A percentile compares a stretch with the other conserved stretches of the same genome.
Conservation (phyloP, 1,140 invertebrate species). For the Apocrypta bakeri region DNA sequence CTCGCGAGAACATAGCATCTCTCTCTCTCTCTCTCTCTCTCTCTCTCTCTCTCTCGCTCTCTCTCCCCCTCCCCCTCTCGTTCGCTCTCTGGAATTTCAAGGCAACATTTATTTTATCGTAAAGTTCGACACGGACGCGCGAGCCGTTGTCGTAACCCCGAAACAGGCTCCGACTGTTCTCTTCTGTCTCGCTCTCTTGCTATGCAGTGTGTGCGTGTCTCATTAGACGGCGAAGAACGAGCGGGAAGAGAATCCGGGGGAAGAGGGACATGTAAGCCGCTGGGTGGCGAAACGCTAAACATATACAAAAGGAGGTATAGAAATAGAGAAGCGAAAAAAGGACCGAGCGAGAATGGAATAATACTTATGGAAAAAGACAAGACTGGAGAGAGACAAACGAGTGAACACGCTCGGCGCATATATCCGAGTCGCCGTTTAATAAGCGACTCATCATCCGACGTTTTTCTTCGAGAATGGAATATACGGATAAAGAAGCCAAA, state of each 20-base stretch:
- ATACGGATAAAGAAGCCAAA: no score
- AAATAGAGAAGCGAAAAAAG: background rate
- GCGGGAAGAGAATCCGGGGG: background rate
- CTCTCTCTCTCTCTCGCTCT: slow-evolving; percentile 45
- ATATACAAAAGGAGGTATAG: slow-evolving; percentile 37
- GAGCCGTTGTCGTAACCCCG: slow-evolving; percentile 42
- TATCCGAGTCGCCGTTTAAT: background rate
- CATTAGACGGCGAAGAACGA: slow-evolving; percentile 37
- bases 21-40: slow-evolving; percentile 40
- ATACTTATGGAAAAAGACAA: background rate
- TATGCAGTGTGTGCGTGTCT: slow-evolving; percentile 3
- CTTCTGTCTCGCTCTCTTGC: background rate
- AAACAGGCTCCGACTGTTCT: slow-evolving; percentile 40
- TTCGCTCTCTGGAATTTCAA: slow-evolving; percentile 50
- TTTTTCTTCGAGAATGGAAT: background rate
- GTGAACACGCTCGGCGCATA: slow-evolving; percentile 16
- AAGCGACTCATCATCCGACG: background rate
- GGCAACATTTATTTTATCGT: slow-evolving; percentile 50
- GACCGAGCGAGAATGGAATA: background rate
- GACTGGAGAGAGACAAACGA: slow-evolving; percentile 28
- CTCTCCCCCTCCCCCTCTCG: slow-evolving; percentile 2
- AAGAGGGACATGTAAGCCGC: slow-evolving; percentile 26
- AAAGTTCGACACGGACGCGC: slow-evolving; percentile 47
- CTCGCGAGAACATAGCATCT: no score
- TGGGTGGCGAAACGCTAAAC: slow-evolving; percentile 41